A percentile compares a stretch with the other conserved stretches of the same genome.
Evolutionary conservation across 2,888 invertebrate species (phyloP).

Genomic region (Heliconius ethilla): DNA sequence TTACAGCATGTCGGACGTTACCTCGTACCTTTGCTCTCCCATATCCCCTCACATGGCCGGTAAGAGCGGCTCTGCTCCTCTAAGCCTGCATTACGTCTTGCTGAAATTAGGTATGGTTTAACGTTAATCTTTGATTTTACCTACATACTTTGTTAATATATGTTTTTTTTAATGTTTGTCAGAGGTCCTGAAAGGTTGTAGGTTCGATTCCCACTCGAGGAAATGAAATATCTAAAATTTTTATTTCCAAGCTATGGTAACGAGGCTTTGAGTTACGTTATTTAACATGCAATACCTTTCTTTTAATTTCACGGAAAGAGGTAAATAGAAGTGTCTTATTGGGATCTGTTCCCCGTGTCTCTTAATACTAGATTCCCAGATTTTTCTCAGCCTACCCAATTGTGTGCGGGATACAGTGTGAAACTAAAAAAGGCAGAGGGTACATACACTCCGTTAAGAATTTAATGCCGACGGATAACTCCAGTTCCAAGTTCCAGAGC

Average conservation of each 20-base stretch:
- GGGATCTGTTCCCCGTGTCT: neutral
- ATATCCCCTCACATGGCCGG: slow-evolving; percentile 9
- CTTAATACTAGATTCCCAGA: neutral
- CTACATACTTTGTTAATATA: neutral
- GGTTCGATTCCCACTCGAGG: no score
- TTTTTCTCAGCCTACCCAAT: neutral
- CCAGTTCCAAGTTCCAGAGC: no score
- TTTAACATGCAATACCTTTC: no score
- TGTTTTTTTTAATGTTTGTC: neutral
- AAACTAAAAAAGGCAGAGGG: neutral
- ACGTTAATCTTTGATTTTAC: neutral
- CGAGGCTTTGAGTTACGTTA: no score
- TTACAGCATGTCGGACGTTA: slow-evolving; percentile 19
- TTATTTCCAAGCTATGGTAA: no score
- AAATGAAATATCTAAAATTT: no score
- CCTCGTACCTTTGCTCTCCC: slow-evolving; percentile 9
- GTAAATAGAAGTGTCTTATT: neutral
- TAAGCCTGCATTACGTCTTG: slow-evolving; percentile 22
- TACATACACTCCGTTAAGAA: no score
- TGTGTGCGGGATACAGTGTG: neutral
- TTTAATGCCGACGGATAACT: no score
- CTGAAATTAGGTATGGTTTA: slow-evolving; percentile 16
- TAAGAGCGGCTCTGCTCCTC: slow-evolving; percentile 12
- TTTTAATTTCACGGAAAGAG: neutral
- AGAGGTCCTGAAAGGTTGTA: no score